A percentile compares a stretch with the other conserved stretches of the same genome.
Conservation (phyloP, 2,888 invertebrate genomes). For the Synergus laeviventris region DNA sequence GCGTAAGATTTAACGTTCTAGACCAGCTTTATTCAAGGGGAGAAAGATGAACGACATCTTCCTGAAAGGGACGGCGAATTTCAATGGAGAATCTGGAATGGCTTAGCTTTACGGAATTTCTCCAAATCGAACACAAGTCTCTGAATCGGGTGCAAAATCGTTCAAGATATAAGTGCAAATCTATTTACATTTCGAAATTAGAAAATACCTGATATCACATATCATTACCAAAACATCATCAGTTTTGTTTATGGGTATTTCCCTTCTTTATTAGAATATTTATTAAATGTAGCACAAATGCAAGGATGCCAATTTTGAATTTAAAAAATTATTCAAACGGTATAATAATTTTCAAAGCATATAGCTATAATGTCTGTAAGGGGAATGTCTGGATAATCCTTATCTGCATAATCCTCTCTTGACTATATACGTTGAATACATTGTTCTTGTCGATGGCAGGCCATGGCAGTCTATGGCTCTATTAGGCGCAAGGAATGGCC, state of each 20-base stretch:
- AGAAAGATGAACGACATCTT: conserved; percentile 67
- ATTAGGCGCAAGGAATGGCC: conserved; percentile 58
- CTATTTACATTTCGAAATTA: neutral
- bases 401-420: conserved; percentile 36
- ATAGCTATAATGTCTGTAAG: conserved; percentile 16
- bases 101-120: conserved; percentile 46
- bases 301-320: neutral
- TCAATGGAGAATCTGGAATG: conserved; percentile 64
- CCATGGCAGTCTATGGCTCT: conserved; percentile 51
- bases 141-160: neutral
- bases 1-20: conserved; percentile 55
- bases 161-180: conserved; percentile 8
- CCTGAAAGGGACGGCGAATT: conserved; percentile 67
- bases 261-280: neutral
- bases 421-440: conserved; percentile 34
- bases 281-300: neutral
- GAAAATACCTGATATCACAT: neutral
- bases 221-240: neutral
- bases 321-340: conserved; percentile 15
- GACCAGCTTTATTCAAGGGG: conserved; percentile 55
- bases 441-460: conserved; percentile 49
- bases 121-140: conserved; percentile 31
- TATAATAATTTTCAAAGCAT: conserved; percentile 15
- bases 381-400: conserved; percentile 17
- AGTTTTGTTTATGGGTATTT: neutral